A percentile compares a stretch with the other conserved stretches of the same genome.
Conservation (phyloP, 2,888 invertebrate species). For the Luperina nickerlii region DNA sequence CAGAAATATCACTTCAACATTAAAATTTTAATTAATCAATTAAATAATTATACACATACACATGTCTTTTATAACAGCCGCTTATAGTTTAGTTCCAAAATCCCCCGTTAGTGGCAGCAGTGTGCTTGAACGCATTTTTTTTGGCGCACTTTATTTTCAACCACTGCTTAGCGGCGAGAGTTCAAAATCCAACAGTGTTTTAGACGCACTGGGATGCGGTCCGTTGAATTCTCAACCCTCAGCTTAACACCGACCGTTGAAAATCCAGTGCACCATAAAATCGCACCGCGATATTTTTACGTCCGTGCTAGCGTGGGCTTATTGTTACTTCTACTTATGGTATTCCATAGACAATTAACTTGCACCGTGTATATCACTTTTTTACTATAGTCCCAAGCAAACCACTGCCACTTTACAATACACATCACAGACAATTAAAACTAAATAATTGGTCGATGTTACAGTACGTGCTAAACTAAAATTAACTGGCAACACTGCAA, state of each 20-base stretch:
- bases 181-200: no score
- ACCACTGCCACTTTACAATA: conserved; percentile 25
- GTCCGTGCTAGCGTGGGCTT: no score
- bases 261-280: no score
- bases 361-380: not conserved
- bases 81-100: conserved; percentile 49
- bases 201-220: no score
- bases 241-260: no score
- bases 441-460: conserved; percentile 63
- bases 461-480: conserved; percentile 53
- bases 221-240: no score
- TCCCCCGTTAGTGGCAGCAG: conserved; percentile 31
- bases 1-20: conserved; percentile 39
- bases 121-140: conserved; percentile 15
- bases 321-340: not conserved
- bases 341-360: not conserved
- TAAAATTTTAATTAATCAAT: conserved; percentile 27
- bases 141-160: no score
- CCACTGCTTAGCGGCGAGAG: no score
- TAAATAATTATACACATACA: conserved; percentile 26
- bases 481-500: conserved; percentile 56
- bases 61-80: conserved; percentile 50
- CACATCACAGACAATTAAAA: conserved; percentile 44
- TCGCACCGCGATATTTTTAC: no score
- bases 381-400: conserved; percentile 8